Percentiles rank a stretch among this genome's conserved stretches.
Evolutionary conservation across 2,888 invertebrate genomes (phyloP).

Genomic region (Phyllotreta cruciferae): DNA sequence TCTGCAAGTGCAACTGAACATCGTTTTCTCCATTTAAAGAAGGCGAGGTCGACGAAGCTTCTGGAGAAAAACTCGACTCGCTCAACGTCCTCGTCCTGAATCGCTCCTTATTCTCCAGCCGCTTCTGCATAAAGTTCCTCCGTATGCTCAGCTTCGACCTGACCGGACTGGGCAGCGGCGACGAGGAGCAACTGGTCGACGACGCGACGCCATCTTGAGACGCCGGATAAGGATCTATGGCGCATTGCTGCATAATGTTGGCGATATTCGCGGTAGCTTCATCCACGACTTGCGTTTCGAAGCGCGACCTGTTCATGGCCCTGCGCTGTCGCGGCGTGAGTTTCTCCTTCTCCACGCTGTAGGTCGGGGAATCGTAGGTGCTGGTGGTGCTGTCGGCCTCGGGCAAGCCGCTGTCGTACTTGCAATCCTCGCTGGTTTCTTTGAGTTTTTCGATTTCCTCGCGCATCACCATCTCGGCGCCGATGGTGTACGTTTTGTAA

Average conservation of each 20-base stretch:
- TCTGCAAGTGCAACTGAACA: slow-evolving; percentile 62
- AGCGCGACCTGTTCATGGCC: slow-evolving; percentile 70
- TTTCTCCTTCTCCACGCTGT: slow-evolving; percentile 45
- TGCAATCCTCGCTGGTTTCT: slow-evolving; percentile 26
- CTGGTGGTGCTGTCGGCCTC: slow-evolving; percentile 32
- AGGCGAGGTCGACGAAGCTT: slow-evolving; percentile 53
- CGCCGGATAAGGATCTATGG: slow-evolving; percentile 32
- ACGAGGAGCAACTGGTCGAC: slow-evolving; percentile 34
- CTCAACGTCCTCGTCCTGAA: slow-evolving; percentile 76
- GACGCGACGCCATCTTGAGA: slow-evolving; percentile 26
- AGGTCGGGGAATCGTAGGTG: slow-evolving; percentile 39
- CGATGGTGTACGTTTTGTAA: slow-evolving; percentile 79
- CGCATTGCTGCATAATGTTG: slow-evolving; percentile 51
- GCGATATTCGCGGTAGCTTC: slow-evolving; percentile 48
- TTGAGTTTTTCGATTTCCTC: slow-evolving; percentile 53
- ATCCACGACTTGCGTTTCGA: slow-evolving; percentile 70
- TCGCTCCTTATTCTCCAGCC: slow-evolving; percentile 73
- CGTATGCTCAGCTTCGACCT: slow-evolving; percentile 52
- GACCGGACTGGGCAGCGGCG: slow-evolving; percentile 44
- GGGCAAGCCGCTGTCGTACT: slow-evolving; percentile 31
- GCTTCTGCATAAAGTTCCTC: slow-evolving; percentile 62
- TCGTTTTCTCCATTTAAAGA: slow-evolving; percentile 52
- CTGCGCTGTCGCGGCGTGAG: slow-evolving; percentile 72
- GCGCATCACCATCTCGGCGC: slow-evolving; percentile 65
- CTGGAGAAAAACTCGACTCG: slow-evolving; percentile 64